phyloP scores from a whole-genome alignment of 2,797 vertebrate species.

The Scomberomorus guttatus region DNA sequence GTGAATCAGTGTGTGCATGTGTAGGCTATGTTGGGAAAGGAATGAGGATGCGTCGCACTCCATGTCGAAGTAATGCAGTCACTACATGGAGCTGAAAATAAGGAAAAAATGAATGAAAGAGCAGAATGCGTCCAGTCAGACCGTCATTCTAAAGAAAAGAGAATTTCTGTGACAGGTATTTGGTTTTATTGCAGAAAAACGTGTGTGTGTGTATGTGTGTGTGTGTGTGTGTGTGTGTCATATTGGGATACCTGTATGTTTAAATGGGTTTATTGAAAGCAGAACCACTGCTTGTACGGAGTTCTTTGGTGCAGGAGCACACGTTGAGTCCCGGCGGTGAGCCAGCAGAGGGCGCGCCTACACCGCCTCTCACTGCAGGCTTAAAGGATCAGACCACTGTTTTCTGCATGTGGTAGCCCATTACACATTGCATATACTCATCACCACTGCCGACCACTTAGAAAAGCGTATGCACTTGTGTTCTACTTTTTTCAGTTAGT shows the following conservation, averaged over 20 bases:
- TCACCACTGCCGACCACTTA: too few relatives aligned
- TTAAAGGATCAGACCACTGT: not conserved
- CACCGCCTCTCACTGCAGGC: not conserved
- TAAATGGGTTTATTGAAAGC: not conserved
- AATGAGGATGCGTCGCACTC: slow-evolving; percentile 6
- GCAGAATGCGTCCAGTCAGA: not conserved
- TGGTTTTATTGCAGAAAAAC: not conserved
- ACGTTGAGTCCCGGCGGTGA: not conserved
- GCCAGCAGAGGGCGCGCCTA: slow-evolving; percentile 29
- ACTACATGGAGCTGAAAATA: not conserved
- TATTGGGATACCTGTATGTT: not conserved
- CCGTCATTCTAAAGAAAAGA: too few relatives aligned
- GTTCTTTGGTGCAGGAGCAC: slow-evolving; percentile 30
- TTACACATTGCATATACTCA: too few relatives aligned
- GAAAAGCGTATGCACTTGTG: too few relatives aligned
- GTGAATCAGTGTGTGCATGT: too few relatives aligned
- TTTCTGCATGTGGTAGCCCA: not conserved
- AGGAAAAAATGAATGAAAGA: not conserved
- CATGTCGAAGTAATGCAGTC: not conserved
- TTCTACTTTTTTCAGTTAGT: too few relatives aligned
- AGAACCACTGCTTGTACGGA: too few relatives aligned
- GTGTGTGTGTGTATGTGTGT: not conserved
- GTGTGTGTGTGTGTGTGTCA: not conserved
- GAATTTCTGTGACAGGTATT: not conserved
- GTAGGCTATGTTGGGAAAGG: too few relatives aligned